Conservation (phyloP, 2,113 vertebrate species). For the Brachypteracias leptosomus region DNA sequence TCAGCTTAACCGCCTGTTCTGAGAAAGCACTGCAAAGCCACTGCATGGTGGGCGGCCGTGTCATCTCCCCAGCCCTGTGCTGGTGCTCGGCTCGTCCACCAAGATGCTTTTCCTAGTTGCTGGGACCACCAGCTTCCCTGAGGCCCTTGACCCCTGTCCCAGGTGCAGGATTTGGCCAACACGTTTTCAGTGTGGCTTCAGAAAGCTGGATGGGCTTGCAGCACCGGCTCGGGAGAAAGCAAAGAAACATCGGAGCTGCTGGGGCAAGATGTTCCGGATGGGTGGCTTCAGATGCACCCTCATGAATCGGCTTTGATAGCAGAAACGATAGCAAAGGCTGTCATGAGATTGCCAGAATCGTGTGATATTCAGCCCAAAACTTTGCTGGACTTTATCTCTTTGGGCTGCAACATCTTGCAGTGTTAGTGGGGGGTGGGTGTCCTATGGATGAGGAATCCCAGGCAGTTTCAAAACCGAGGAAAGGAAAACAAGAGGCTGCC, state of each 20-base stretch:
- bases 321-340: not conserved
- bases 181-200: not conserved
- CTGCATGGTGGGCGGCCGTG: not conserved
- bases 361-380: not conserved
- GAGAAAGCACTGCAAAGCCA: not conserved
- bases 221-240: not conserved
- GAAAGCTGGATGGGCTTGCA: accelerated
- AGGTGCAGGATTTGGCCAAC: not conserved
- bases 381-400: constrained; percentile 16
- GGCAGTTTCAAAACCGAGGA: not conserved
- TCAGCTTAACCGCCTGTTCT: not conserved
- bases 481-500: not conserved
- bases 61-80: not conserved
- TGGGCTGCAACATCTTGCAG: not conserved
- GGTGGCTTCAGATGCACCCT: not conserved
- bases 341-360: not conserved
- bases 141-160: accelerated
- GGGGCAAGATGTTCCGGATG: not conserved
- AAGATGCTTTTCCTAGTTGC: not conserved
- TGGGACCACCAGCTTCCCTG: not conserved
- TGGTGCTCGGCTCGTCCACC: not conserved
- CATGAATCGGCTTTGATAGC: not conserved
- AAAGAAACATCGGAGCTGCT: not conserved
- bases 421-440: not conserved
- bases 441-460: not conserved